Evolutionary conservation across 2,113 vertebrate genomes (phyloP).

Genomic region (Acrocephalus arundinaceus): DNA sequence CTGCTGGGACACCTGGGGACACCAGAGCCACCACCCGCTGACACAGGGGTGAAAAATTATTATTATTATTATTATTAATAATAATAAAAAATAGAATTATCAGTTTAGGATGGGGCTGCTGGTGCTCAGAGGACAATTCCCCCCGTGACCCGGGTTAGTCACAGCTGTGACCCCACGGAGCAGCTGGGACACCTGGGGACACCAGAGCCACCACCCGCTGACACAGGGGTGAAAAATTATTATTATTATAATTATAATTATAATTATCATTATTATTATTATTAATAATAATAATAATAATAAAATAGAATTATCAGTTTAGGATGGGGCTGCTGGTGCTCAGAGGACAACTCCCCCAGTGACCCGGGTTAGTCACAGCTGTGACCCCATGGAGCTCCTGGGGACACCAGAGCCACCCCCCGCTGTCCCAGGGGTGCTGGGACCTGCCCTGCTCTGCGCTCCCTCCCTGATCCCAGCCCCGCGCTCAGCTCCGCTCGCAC

Average conservation of each 20-base stretch:
- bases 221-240: neutral
- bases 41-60: too few species aligned
- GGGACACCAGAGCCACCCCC: neutral
- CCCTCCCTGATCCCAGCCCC: neutral
- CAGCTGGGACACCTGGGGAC: neutral
- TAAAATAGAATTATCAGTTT: neutral
- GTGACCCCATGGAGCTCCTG: neutral
- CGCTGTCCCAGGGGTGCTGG: rapidly evolving
- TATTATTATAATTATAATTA: too few species aligned
- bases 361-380: neutral
- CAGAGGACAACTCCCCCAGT: neutral
- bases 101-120: neutral
- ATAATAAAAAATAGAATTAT: neutral
- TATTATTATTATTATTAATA: too few species aligned
- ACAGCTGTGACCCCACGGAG: neutral
- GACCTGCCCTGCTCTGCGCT: rapidly evolving
- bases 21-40: too few species aligned
- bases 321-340: neutral
- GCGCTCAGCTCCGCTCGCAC: neutral
- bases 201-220: too few species aligned
- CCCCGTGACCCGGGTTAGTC: too few species aligned
- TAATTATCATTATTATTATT: too few species aligned
- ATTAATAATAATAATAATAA: too few species aligned
- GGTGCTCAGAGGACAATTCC: neutral
- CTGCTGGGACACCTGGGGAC: neutral